phyloP scores from a whole-genome alignment of 23 tunicate species.

The Botrylloides violaceus region DNA sequence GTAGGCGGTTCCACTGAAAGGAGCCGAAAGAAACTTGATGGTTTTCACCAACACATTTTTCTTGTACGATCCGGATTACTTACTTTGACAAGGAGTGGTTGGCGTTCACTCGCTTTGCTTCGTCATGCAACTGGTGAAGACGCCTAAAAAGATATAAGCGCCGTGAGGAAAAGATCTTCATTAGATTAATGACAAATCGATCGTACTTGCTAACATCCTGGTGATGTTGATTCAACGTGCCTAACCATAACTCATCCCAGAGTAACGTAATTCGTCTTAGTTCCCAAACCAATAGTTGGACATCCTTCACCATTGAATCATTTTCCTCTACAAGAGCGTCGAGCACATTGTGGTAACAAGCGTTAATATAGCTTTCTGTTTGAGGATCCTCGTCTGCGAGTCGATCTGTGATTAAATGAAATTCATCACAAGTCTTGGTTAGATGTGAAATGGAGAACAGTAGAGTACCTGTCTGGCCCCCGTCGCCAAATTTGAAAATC shows the following conservation, averaged over 20 bases:
- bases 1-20: no score
- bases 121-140: constrained; percentile 79
- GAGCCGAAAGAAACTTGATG: no score
- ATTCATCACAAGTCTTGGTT: no score
- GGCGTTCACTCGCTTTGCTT: constrained; percentile 89
- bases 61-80: constrained; percentile 26
- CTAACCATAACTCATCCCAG: constrained; percentile 99
- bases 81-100: constrained; percentile 72
- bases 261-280: constrained; percentile 78
- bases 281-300: constrained; percentile 73
- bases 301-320: constrained; percentile 59
- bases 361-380: constrained; percentile 13
- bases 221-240: constrained; percentile 86
- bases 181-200: no score
- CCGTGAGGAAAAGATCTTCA: no score
- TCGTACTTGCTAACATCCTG: constrained; percentile 75
- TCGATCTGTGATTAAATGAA: not conserved
- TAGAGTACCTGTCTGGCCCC: not conserved
- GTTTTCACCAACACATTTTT: no score
- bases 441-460: no score
- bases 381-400: not conserved
- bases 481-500: not conserved
- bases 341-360: constrained; percentile 72
- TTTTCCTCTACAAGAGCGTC: constrained; percentile 49
- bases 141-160: constrained; percentile 33